Percentiles rank a stretch among this genome's conserved stretches.
Conservation (phyloP, 2,888 invertebrate species). For the Auanema freiburgensis region DNA sequence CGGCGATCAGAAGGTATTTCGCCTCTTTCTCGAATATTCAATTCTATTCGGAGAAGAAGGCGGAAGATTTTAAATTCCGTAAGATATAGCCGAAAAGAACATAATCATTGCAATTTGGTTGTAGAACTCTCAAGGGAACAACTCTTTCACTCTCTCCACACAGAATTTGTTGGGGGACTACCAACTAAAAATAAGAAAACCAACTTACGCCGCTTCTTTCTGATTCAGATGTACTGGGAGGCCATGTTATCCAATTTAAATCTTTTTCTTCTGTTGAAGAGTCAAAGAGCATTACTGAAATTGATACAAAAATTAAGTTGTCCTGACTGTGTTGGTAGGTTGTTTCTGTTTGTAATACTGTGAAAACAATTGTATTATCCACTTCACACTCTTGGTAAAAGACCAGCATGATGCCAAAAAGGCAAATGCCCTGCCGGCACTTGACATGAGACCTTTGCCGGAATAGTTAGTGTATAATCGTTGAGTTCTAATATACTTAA, state of each 20-base stretch:
- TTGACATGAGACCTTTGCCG: conserved; percentile 16
- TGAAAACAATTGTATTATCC: not conserved
- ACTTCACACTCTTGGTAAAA: not conserved
- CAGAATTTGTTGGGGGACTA: not conserved
- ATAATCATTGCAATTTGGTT: conserved; percentile 5
- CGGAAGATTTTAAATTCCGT: not conserved
- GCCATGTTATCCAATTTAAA: conserved; percentile 31
- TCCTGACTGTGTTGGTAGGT: not conserved
- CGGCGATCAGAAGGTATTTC: not conserved
- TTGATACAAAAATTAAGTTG: not conserved
- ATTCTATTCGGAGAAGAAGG: not conserved
- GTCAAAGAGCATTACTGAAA: conserved; percentile 46
- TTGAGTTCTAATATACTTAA: conserved; percentile 12
- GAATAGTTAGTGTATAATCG: conserved; percentile 26
- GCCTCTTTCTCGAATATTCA: not conserved
- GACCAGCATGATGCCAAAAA: conserved; percentile 2
- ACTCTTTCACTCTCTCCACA: not conserved
- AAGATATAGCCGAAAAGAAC: conserved; percentile 1
- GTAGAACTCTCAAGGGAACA: not conserved
- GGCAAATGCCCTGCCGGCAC: conserved; percentile 14
- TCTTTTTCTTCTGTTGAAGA: conserved; percentile 29
- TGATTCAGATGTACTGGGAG: not conserved
- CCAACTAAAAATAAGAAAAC: not conserved
- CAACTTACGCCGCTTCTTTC: conserved; percentile 3
- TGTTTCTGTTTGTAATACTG: not conserved